These are phyloP conservation scores for Nicator chloris DNA, from an alignment of 2,113 vertebrate species.

Conservation along the genomic window DNA sequence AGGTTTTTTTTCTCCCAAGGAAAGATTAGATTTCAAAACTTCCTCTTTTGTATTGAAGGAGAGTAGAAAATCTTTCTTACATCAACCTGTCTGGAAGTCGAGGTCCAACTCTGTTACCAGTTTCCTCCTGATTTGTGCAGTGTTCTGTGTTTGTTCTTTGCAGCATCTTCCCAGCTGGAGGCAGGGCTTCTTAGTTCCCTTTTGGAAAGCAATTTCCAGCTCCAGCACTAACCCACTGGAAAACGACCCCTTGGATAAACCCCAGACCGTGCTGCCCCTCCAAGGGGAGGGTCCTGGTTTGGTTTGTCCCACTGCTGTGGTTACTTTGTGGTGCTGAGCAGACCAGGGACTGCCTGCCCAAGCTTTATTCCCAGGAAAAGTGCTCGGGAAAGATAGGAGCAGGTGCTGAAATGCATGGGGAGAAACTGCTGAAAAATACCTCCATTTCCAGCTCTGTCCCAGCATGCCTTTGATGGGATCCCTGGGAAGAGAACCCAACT, in stretches of 20 bases:
- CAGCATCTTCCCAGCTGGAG: not conserved
- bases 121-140: not conserved
- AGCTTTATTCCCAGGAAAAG: not conserved
- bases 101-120: not conserved
- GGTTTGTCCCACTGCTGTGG: not conserved
- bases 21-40: not conserved
- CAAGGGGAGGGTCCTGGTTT: not conserved
- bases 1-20: not conserved
- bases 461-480: not conserved
- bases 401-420: not conserved
- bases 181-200: not conserved
- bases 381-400: not conserved
- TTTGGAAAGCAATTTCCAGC: not conserved
- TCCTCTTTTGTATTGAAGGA: not conserved
- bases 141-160: not conserved
- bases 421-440: not conserved
- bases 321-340: not conserved
- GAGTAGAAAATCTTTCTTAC: not conserved
- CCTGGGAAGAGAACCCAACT: not conserved
- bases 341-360: not conserved
- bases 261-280: accelerated
- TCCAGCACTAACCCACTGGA: not conserved
- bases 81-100: not conserved
- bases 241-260: not conserved
- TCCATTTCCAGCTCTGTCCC: not conserved